phyloP scores from a whole-genome alignment of 2,888 invertebrate genomes.

The Xiphydria camelus region DNA sequence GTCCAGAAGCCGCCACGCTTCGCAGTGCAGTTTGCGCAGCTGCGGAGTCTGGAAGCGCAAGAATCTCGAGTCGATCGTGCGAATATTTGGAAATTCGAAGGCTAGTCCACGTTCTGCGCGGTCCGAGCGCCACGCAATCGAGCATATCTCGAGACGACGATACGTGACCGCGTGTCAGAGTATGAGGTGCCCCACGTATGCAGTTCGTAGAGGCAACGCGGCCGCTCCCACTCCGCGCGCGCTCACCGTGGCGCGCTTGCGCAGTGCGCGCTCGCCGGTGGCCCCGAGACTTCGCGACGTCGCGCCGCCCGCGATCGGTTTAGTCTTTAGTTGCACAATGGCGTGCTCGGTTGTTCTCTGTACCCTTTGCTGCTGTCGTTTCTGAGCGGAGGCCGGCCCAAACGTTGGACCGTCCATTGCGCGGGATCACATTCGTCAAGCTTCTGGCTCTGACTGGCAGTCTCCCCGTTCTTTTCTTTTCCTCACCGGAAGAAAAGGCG shows the following conservation, averaged over 20 bases:
- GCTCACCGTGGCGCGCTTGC: slow-evolving; percentile 1
- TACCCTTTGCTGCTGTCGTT: slow-evolving; percentile 40
- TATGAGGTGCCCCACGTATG: slow-evolving; percentile 30
- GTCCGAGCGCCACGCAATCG: slow-evolving; percentile 36
- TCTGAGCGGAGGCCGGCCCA: slow-evolving; percentile 55
- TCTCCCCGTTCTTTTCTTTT: slow-evolving; percentile 12
- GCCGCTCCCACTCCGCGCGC: neutral
- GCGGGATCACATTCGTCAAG: slow-evolving; percentile 31
- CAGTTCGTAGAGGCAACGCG: slow-evolving; percentile 8
- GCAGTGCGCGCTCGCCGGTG: neutral
- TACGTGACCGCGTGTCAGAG: slow-evolving; percentile 27
- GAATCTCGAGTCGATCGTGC: no score
- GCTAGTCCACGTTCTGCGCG: slow-evolving; percentile 30
- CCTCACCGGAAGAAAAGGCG: slow-evolving; percentile 2
- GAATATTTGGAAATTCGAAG: slow-evolving; percentile 42
- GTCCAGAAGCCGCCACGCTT: no score
- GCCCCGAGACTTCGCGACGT: neutral
- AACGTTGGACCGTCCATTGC: slow-evolving; percentile 51
- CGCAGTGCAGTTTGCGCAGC: no score
- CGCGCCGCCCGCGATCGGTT: slow-evolving; percentile 1
- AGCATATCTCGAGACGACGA: slow-evolving; percentile 21
- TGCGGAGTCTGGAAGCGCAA: no score
- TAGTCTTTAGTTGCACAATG: slow-evolving; percentile 54
- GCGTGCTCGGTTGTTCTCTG: slow-evolving; percentile 40
- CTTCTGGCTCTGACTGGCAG: neutral